Percentiles rank a stretch among this genome's conserved stretches.
phyloP scores from a whole-genome alignment of 2,888 invertebrate genomes.

The Dyspetes luteomarginatus region DNA sequence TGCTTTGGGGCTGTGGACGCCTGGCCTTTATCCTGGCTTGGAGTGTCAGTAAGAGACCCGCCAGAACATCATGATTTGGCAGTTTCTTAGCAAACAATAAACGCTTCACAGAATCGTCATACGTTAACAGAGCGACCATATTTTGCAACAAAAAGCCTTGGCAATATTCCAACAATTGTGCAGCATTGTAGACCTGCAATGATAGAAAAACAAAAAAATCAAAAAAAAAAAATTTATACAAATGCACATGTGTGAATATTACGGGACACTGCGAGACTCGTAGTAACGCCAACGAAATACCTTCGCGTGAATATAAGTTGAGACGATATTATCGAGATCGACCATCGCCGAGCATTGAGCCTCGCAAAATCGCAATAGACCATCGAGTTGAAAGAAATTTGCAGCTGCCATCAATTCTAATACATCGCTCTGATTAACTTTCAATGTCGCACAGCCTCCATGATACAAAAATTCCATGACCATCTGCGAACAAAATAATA shows the following conservation, averaged over 20 bases:
- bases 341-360: slow-evolving; percentile 93
- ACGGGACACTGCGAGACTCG: background rate
- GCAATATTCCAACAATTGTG: slow-evolving; percentile 94
- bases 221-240: slow-evolving; percentile 11
- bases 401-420: slow-evolving; percentile 96
- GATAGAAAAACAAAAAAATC: no score
- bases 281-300: slow-evolving; percentile 82
- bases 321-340: slow-evolving; percentile 94
- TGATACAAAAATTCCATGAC: slow-evolving; percentile 97
- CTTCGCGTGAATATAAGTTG: slow-evolving; percentile 97
- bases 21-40: slow-evolving; percentile 92
- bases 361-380: slow-evolving; percentile 93
- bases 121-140: slow-evolving; percentile 96
- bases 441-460: slow-evolving; percentile 92
- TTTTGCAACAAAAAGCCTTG: slow-evolving; percentile 96
- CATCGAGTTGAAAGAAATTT: slow-evolving; percentile 95
- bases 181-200: slow-evolving; percentile 93
- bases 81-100: slow-evolving; percentile 94
- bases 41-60: slow-evolving; percentile 91
- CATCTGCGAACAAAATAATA: slow-evolving; percentile 86
- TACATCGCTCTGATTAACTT: slow-evolving; percentile 92
- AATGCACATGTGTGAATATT: background rate
- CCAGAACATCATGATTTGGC: slow-evolving; percentile 95
- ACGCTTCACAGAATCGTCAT: slow-evolving; percentile 95
- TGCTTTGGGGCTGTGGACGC: slow-evolving; percentile 71